Evolutionary conservation across 1,140 invertebrate genomes (phyloP).

Genomic region (Zophobas morio): DNA sequence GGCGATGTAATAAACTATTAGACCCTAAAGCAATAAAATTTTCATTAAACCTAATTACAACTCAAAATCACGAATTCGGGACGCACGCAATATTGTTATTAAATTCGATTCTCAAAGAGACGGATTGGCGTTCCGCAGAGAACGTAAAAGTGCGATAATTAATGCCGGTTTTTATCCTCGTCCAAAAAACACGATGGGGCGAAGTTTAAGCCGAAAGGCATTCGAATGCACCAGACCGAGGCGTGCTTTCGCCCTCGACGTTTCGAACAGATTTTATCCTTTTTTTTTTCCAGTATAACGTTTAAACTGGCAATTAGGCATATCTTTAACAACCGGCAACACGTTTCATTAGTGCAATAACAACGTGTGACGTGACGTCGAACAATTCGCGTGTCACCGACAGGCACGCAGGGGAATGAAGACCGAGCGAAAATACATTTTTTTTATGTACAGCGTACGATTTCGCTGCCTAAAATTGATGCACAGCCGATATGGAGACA

Average conservation of each 20-base stretch:
- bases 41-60: conserved; percentile 24
- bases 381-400: neutral
- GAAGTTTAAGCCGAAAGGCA: neutral
- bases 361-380: neutral
- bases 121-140: neutral
- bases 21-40: conserved; percentile 29
- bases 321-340: neutral
- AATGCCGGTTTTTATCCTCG: too few relatives aligned
- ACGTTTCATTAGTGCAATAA: neutral
- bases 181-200: neutral
- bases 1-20: conserved; percentile 6
- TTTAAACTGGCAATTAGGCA: conserved; percentile 4
- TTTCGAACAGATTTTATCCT: neutral
- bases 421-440: too few relatives aligned
- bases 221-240: neutral
- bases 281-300: conserved; percentile 6
- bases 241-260: neutral
- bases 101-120: conserved; percentile 8
- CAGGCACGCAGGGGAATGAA: too few relatives aligned
- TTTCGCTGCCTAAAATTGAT: too few relatives aligned
- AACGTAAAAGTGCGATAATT: neutral
- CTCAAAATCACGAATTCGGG: conserved; percentile 23
- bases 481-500: too few relatives aligned
- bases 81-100: conserved; percentile 27
- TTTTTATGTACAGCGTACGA: too few relatives aligned